phyloP scores from a whole-genome alignment of 2,113 vertebrate genomes.

The Ammodytes marinus region DNA sequence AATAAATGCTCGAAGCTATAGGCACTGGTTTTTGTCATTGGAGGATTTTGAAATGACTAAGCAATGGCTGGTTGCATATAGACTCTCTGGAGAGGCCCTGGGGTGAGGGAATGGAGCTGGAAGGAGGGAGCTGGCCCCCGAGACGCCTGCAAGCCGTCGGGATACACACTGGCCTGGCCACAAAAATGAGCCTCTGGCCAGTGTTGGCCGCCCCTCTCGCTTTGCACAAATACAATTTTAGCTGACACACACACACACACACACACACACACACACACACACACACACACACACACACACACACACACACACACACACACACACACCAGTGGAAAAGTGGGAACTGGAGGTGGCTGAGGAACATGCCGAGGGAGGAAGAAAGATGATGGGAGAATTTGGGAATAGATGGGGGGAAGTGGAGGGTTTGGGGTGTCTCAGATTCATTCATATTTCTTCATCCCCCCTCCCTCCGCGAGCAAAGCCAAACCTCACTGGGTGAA shows the following conservation, averaged over 20 bases:
- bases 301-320: slow-evolving; percentile 67
- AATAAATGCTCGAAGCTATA: slow-evolving; percentile 69
- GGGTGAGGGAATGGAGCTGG: slow-evolving; percentile 78
- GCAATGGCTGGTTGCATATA: slow-evolving; percentile 57
- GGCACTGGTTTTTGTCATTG: slow-evolving; percentile 59
- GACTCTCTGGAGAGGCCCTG: slow-evolving; percentile 73
- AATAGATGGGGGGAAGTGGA: slow-evolving; percentile 54
- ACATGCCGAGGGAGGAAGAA: slow-evolving; percentile 52
- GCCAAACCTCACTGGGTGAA: slow-evolving; percentile 81
- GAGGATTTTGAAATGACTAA: slow-evolving; percentile 67
- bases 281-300: slow-evolving; percentile 67
- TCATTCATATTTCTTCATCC: slow-evolving; percentile 77
- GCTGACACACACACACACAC: slow-evolving; percentile 54
- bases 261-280: slow-evolving; percentile 64
- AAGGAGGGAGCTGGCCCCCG: slow-evolving; percentile 71
- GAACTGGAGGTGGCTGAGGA: slow-evolving; percentile 64
- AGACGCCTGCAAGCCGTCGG: slow-evolving; percentile 70
- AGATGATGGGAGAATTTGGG: slow-evolving; percentile 63
- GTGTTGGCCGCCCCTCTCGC: slow-evolving; percentile 63
- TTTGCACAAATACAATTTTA: slow-evolving; percentile 71
- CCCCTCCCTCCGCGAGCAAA: slow-evolving; percentile 11
- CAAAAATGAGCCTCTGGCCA: slow-evolving; percentile 73
- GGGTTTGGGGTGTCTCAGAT: slow-evolving; percentile 66
- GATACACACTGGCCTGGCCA: slow-evolving; percentile 72
- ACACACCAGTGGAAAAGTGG: slow-evolving; percentile 69